Base-by-base conservation (phyloP, 2,888 invertebrate genomes). In the Cheilosia scutellata region DNA sequence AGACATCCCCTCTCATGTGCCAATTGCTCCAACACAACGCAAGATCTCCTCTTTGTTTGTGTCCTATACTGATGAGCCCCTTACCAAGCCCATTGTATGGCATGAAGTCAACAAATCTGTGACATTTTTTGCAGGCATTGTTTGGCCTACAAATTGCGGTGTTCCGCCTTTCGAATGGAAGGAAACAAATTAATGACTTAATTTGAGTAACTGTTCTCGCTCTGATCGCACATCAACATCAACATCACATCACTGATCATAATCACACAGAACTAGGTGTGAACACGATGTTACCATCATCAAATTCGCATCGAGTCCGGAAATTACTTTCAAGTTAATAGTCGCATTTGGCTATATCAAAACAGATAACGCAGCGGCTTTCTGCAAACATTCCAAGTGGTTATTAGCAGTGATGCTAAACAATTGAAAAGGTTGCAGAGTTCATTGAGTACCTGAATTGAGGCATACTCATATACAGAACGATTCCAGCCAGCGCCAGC, bases 181-280 rank as follows among this genome's bases (percentile, higher is more conserved):
- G 25, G 27, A 62, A 63, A 57, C 20, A 37, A 29, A 78, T 76
- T 77, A 77, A 82, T 65, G 70, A 58, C 71, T 82, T 82, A 58
- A 82, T 71, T 71, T 58, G 70, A 51, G 82, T 72, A 78, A 78
- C 72, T 72, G 66, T 83, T 78, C 65, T 66, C 40, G 37, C 82
- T 65, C 29, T 51, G 70, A 71, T 71, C 71, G 44, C 40, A 25
- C 58, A 66, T 62, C 47, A 37, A 20, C 20, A 20, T 20, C 20
- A 20, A 47, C 47, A 44, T 44, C 58, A 53, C 70, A 49, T 47
- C 37, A 75, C 65, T 57, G 29, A 75, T 66, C 66, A 51, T 16
- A 62, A 55, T 16, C 42, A 44, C 37, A 27, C 20, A 72, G 44
- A 65, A 49, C 40, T 57, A 74, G 78, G 83, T 83, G 83, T 68